A percentile compares a stretch with the other conserved stretches of the same genome.
Evolutionary conservation across 2,888 invertebrate species (phyloP).

Genomic region (Aquatica leii): DNA sequence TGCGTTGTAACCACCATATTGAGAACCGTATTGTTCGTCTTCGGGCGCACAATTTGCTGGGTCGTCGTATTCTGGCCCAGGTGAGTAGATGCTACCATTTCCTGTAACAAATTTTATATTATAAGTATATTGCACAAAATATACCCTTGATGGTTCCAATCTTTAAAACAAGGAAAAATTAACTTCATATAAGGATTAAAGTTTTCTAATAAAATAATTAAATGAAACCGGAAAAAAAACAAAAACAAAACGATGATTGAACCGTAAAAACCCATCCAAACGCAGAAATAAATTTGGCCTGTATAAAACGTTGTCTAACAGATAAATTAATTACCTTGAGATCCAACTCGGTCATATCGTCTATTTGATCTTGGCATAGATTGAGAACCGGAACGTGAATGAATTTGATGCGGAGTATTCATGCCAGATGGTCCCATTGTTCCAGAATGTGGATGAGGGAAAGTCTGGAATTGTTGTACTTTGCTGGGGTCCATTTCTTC

Average conservation of each 20-base stretch:
- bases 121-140: too few species aligned
- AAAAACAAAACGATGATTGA: too few species aligned
- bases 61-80: slow-evolving; percentile 91
- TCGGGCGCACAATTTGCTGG: slow-evolving; percentile 92
- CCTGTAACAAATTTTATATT: slow-evolving; percentile 51
- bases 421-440: slow-evolving; percentile 84
- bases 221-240: too few species aligned
- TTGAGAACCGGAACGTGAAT: slow-evolving; percentile 87
- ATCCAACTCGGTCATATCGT: slow-evolving; percentile 59
- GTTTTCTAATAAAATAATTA: too few species aligned
- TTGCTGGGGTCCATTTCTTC: slow-evolving; percentile 95
- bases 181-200: background rate
- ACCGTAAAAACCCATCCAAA: too few species aligned
- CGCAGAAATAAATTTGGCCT: too few species aligned
- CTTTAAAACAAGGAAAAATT: background rate
- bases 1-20: slow-evolving; percentile 80
- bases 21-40: slow-evolving; percentile 90
- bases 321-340: slow-evolving; percentile 54
- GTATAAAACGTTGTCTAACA: too few species aligned
- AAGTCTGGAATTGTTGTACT: slow-evolving; percentile 89
- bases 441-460: slow-evolving; percentile 85
- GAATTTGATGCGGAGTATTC: slow-evolving; percentile 71
- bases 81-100: slow-evolving; percentile 82
- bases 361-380: slow-evolving; percentile 75
- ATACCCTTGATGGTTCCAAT: too few species aligned